These are phyloP conservation scores for Thecophora atra DNA, from an alignment of 2,888 invertebrate species.

Conservation along the genomic window DNA sequence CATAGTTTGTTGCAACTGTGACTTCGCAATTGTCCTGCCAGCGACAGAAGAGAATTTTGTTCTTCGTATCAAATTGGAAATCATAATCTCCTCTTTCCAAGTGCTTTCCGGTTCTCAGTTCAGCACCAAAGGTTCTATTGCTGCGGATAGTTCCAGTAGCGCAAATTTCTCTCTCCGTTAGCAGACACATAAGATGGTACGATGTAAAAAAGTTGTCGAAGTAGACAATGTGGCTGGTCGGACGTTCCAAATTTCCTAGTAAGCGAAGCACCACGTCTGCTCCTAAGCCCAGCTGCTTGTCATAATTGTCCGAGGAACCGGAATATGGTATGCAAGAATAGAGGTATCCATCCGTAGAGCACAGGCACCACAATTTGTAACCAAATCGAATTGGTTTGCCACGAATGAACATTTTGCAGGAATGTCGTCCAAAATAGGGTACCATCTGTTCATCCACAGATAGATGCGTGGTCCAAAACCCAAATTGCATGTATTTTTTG, in stretches of 20 bases:
- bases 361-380: no score
- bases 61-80: neutral
- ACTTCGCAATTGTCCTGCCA: neutral
- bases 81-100: neutral
- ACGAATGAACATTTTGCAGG: no score
- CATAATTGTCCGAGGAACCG: no score
- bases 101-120: no score
- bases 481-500: no score
- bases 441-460: no score
- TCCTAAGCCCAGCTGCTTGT: no score
- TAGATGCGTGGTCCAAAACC: no score
- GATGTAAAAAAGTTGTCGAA: conserved; percentile 15
- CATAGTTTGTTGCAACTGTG: neutral
- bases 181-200: conserved; percentile 27
- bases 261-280: conserved; percentile 21
- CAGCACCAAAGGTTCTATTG: neutral
- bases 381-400: no score
- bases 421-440: no score
- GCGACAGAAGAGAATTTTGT: neutral
- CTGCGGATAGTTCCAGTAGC: conserved; percentile 20
- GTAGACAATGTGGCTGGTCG: conserved; percentile 11
- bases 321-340: no score
- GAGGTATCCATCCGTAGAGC: no score
- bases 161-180: neutral
- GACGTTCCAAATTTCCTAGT: neutral